Evolutionary conservation across 2,113 vertebrate genomes (phyloP).

Genomic region (Acanthochromis polyacanthus): DNA sequence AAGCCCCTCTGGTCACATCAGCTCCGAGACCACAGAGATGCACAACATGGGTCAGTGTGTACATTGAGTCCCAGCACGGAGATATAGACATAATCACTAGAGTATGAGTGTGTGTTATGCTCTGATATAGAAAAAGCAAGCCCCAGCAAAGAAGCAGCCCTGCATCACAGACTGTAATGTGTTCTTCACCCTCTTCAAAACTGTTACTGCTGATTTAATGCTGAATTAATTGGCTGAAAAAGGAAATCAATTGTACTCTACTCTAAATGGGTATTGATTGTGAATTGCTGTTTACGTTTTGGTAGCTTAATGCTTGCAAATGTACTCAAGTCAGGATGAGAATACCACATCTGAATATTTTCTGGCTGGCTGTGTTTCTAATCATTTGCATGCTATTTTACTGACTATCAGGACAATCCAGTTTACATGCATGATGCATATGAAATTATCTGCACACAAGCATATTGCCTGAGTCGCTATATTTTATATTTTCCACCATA

Average conservation of each 20-base stretch:
- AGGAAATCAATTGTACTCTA: slow-evolving; percentile 26
- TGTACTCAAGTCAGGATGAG: neutral
- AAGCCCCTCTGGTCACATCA: slow-evolving; percentile 53
- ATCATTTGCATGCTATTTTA: slow-evolving; percentile 12
- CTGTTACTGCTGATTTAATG: slow-evolving; percentile 16
- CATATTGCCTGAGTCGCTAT: slow-evolving; percentile 1
- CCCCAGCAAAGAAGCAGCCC: slow-evolving; percentile 14
- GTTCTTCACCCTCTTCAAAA: neutral
- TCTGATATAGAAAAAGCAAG: slow-evolving; percentile 38
- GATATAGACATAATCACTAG: slow-evolving; percentile 40
- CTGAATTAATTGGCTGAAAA: slow-evolving; percentile 27
- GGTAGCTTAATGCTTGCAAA: slow-evolving; percentile 16
- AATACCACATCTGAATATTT: slow-evolving; percentile 1
- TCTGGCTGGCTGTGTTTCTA: neutral
- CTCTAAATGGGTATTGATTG: slow-evolving; percentile 40
- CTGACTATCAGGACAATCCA: slow-evolving; percentile 9
- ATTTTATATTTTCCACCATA: slow-evolving; percentile 46
- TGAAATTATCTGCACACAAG: neutral
- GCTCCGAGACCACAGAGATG: slow-evolving; percentile 56
- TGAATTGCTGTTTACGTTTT: slow-evolving; percentile 14
- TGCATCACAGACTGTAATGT: neutral
- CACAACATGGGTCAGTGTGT: slow-evolving; percentile 25
- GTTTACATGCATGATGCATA: neutral
- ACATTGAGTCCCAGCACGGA: slow-evolving; percentile 25
- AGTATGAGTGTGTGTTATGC: slow-evolving; percentile 29